phyloP scores from a whole-genome alignment of 2,888 invertebrate species.

The Malacosoma neustria region DNA sequence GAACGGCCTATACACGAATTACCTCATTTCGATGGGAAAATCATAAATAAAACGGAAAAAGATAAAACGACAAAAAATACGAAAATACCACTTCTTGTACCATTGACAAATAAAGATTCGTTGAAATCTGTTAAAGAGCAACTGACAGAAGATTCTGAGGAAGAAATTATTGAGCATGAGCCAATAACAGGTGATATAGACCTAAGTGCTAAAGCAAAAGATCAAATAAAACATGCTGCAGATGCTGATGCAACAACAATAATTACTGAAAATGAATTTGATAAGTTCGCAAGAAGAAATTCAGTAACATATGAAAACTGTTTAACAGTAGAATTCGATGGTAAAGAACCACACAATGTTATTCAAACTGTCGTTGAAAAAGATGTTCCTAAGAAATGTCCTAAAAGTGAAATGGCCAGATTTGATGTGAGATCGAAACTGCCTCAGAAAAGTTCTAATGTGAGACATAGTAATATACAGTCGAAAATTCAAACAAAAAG shows the following conservation, averaged over 20 bases:
- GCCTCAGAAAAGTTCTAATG: conserved; percentile 29
- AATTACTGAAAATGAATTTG: conserved; percentile 66
- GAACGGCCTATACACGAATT: conserved; percentile 50
- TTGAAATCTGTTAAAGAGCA: conserved; percentile 22
- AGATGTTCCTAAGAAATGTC: conserved; percentile 34
- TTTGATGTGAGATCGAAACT: conserved; percentile 37
- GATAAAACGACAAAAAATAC: conserved; percentile 21
- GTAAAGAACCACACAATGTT: conserved; percentile 43
- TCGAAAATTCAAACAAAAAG: conserved; percentile 23
- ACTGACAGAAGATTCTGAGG: conserved; percentile 30
- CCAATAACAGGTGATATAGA: conserved; percentile 37
- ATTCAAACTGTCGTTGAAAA: conserved; percentile 46
- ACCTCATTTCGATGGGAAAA: conserved; percentile 26
- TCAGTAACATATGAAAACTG: conserved; percentile 57
- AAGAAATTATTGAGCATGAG: conserved; percentile 40
- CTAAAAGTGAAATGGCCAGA: conserved; percentile 34
- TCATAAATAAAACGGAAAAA: conserved; percentile 24
- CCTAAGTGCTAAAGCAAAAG: conserved; percentile 18
- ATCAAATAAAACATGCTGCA: conserved; percentile 9
- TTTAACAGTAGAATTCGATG: conserved; percentile 49
- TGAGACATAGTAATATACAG: conserved; percentile 22
- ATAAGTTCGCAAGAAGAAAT: conserved; percentile 61
- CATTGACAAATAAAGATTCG: conserved; percentile 29
- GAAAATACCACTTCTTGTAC: conserved; percentile 35
- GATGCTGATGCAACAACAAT: conserved; percentile 35